Evolutionary conservation across 2,113 vertebrate genomes (phyloP).

Genomic region (Oxyura jamaicensis): DNA sequence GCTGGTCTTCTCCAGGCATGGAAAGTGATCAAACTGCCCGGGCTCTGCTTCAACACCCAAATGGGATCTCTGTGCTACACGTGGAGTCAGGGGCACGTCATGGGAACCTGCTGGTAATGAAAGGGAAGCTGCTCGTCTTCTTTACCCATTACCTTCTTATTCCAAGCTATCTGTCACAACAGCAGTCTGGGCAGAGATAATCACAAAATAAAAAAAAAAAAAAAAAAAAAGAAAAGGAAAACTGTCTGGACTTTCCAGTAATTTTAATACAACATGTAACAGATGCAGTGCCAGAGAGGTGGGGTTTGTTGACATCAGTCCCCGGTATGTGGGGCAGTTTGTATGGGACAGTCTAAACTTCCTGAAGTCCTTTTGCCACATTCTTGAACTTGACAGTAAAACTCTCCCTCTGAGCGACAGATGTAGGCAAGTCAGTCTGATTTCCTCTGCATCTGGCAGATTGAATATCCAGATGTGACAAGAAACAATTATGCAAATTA

Average conservation of each 20-base stretch:
- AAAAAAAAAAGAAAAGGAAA: neutral
- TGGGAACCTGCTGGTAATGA: neutral
- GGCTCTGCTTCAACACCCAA: rapidly evolving
- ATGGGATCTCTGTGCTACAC: neutral
- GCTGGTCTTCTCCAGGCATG: neutral
- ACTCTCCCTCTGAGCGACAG: neutral
- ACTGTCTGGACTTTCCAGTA: neutral
- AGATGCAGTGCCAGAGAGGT: neutral
- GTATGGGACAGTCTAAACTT: neutral
- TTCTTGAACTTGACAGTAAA: neutral
- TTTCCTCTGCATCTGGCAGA: neutral
- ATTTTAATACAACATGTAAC: neutral
- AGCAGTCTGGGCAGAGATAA: neutral
- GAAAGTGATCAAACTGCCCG: neutral
- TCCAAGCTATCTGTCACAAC: neutral
- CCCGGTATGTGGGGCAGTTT: rapidly evolving
- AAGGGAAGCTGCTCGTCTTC: neutral
- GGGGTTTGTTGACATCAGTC: neutral
- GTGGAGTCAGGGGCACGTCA: neutral
- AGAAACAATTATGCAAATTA: neutral
- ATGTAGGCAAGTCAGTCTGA: neutral
- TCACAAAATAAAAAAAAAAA: neutral
- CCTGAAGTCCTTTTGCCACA: neutral
- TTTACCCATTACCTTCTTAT: neutral
- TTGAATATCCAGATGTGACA: neutral